Evolutionary conservation across 2,113 vertebrate species (phyloP).

Genomic region (Phaethornis superciliosus): DNA sequence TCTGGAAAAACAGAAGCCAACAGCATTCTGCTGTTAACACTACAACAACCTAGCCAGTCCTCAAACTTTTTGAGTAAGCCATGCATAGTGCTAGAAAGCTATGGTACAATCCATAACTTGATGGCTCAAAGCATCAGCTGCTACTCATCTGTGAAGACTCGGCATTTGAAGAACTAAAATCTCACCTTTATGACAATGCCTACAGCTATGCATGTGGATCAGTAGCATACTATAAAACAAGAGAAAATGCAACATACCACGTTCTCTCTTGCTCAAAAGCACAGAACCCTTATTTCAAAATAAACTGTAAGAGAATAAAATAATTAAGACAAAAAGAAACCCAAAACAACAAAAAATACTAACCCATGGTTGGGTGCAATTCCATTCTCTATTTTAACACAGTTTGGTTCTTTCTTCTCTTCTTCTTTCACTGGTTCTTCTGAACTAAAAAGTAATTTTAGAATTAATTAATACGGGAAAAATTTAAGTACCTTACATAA

Average conservation of each 20-base stretch:
- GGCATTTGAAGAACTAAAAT: background rate
- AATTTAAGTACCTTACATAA: background rate
- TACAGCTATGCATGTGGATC: background rate
- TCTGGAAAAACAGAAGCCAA: background rate
- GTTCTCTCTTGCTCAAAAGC: background rate
- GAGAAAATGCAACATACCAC: background rate
- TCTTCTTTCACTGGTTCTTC: constrained; percentile 74
- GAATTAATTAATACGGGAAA: background rate
- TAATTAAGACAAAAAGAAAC: background rate
- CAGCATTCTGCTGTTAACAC: background rate
- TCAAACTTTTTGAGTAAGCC: background rate
- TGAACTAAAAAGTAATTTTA: constrained; percentile 55
- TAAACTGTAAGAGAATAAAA: background rate
- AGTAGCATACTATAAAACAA: fast-evolving
- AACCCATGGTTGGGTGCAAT: constrained; percentile 90
- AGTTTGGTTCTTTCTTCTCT: constrained; percentile 74
- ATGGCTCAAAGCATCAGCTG: background rate
- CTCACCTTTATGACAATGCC: background rate
- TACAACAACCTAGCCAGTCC: background rate
- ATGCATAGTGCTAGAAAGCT: background rate
- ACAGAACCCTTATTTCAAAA: background rate
- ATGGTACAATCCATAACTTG: background rate
- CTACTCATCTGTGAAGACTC: background rate
- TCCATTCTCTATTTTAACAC: constrained; percentile 86
- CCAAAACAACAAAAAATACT: constrained; percentile 31